A percentile compares a stretch with the other conserved stretches of the same genome.
phyloP scores from a whole-genome alignment of 1,140 invertebrate species.

The Sarcophaga bullata region DNA sequence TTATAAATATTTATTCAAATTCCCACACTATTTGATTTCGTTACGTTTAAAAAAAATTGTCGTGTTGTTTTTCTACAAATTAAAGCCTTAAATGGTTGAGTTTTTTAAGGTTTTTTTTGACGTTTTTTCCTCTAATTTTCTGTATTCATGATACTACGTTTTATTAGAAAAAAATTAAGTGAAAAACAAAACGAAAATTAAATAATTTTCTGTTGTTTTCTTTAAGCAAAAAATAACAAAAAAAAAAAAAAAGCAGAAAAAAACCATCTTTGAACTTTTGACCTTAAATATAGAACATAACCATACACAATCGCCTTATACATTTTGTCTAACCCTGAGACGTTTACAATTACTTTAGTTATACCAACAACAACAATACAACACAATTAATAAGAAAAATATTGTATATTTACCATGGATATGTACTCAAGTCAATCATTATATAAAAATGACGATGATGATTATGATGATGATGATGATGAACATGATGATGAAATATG shows the following conservation, averaged over 20 bases:
- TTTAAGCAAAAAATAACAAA: too few species aligned
- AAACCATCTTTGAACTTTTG: slow-evolving; percentile 4
- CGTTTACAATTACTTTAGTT: background rate
- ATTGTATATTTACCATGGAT: background rate
- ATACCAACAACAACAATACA: background rate
- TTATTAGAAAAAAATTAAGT: background rate
- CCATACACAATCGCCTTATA: background rate
- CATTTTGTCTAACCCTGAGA: too few species aligned
- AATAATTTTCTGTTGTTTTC: too few species aligned
- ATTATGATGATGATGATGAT: background rate
- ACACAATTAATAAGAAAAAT: background rate
- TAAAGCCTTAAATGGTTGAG: slow-evolving; percentile 18
- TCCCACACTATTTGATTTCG: background rate
- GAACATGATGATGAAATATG: slow-evolving; percentile 3
- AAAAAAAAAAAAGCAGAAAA: background rate
- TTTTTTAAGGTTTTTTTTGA: background rate
- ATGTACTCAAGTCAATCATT: background rate
- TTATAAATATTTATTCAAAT: slow-evolving; percentile 9
- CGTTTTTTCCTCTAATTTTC: background rate
- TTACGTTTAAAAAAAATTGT: too few species aligned
- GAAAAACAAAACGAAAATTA: too few species aligned
- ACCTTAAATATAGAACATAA: slow-evolving; percentile 12
- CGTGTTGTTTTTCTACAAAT: background rate
- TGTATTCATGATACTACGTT: slow-evolving; percentile 20
- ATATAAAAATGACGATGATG: background rate